phyloP scores from a whole-genome alignment of 1,140 invertebrate genomes.

The Portunus trituberculatus region DNA sequence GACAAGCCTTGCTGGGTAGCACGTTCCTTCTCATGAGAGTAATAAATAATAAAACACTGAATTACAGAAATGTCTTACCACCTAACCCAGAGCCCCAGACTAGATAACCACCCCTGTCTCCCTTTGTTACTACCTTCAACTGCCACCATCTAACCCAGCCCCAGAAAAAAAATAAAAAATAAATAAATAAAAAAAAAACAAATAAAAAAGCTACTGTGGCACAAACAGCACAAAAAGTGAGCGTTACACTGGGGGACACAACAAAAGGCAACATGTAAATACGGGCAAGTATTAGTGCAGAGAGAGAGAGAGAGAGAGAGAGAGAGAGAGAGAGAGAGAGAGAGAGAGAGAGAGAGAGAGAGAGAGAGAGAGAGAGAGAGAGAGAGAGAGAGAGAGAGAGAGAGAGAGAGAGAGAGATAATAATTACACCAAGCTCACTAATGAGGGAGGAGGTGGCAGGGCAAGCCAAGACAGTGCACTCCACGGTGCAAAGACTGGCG shows the following conservation, averaged over 20 bases:
- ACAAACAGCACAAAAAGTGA: background rate
- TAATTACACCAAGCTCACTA: background rate
- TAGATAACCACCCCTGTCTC: background rate
- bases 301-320: background rate
- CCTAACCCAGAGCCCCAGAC: slow-evolving; percentile 18
- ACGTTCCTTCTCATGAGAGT: background rate
- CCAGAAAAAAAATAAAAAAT: background rate
- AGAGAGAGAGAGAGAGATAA: background rate
- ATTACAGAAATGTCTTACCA: background rate
- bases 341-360: too few species aligned
- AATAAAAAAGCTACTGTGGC: background rate
- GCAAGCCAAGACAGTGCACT: background rate
- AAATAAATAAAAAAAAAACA: background rate
- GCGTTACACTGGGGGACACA: background rate
- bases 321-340: background rate
- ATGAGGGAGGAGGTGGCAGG: background rate
- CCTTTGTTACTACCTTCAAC: background rate
- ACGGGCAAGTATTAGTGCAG: background rate
- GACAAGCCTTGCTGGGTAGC: background rate
- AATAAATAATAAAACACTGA: slow-evolving; percentile 11
- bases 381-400: too few species aligned
- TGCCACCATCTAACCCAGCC: background rate
- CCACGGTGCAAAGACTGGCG: background rate
- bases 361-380: too few species aligned
- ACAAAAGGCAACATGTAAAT: background rate